A percentile compares a stretch with the other conserved stretches of the same genome.
These are phyloP conservation scores for Crotalus helleri DNA, from an alignment of 2,113 vertebrate genomes.

Conservation along the genomic window DNA sequence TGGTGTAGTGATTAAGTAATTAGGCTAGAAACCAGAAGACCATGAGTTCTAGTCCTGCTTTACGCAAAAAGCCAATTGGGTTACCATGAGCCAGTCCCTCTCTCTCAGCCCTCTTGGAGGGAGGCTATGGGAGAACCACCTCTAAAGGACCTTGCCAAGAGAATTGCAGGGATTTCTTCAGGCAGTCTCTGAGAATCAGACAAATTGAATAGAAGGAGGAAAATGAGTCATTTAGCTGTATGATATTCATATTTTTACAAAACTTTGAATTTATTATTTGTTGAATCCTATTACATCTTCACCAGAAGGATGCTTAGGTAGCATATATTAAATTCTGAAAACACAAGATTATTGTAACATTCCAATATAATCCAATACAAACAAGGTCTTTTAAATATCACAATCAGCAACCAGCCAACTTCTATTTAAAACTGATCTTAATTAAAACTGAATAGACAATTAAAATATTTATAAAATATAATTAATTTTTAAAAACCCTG, in stretches of 20 bases:
- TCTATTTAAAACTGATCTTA: no score
- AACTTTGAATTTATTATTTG: no score
- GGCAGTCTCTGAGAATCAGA: neutral
- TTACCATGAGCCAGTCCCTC: neutral
- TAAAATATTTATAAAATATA: no score
- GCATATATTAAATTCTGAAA: no score
- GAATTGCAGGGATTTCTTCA: neutral
- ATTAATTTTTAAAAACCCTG: no score
- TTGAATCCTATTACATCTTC: no score
- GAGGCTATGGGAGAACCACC: neutral
- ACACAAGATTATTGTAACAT: no score
- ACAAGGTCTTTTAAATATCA: no score
- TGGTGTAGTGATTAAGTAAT: neutral
- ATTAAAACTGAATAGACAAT: no score
- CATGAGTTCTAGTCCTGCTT: neutral
- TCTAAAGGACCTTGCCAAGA: neutral
- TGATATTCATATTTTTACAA: neutral
- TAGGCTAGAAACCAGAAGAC: neutral
- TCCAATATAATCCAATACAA: no score
- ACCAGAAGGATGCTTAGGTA: no score
- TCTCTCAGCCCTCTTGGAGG: neutral
- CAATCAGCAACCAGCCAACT: no score
- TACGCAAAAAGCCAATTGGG: neutral
- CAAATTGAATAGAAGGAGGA: neutral
- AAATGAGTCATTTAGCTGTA: neutral